These are phyloP conservation scores for Eucriotettix oculatus DNA, from an alignment of 2,888 invertebrate genomes.

Conservation along the genomic window DNA sequence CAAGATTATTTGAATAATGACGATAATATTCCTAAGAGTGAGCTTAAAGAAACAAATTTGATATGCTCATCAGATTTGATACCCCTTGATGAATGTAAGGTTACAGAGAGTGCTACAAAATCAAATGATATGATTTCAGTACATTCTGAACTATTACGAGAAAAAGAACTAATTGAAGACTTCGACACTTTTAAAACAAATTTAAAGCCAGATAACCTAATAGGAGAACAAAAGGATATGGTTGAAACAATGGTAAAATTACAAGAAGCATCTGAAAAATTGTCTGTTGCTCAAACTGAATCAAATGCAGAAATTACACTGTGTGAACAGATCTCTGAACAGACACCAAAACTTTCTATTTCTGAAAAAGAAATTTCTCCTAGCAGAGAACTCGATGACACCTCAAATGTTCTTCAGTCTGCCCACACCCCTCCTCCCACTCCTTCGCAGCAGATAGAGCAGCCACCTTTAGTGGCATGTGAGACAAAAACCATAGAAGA, in stretches of 20 bases:
- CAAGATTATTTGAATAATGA: neutral
- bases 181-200: neutral
- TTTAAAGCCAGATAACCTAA: neutral
- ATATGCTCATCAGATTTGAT: too few relatives aligned
- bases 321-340: too few relatives aligned
- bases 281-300: neutral
- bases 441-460: neutral
- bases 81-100: too few relatives aligned
- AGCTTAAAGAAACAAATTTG: neutral
- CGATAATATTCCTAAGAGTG: neutral
- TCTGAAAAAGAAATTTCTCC: too few relatives aligned
- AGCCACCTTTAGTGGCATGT: neutral
- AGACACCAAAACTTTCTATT: too few relatives aligned
- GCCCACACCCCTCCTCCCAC: neutral
- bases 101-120: too few relatives aligned
- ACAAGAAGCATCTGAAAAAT: neutral
- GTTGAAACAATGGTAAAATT: neutral
- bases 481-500: neutral
- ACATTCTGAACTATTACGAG: neutral
- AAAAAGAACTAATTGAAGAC: neutral
- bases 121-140: too few relatives aligned
- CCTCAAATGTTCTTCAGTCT: neutral
- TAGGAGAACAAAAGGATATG: neutral
- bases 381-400: neutral
- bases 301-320: neutral